Evolutionary conservation across 2,113 vertebrate genomes (phyloP).

Genomic region (Melanerpes formicivorus): DNA sequence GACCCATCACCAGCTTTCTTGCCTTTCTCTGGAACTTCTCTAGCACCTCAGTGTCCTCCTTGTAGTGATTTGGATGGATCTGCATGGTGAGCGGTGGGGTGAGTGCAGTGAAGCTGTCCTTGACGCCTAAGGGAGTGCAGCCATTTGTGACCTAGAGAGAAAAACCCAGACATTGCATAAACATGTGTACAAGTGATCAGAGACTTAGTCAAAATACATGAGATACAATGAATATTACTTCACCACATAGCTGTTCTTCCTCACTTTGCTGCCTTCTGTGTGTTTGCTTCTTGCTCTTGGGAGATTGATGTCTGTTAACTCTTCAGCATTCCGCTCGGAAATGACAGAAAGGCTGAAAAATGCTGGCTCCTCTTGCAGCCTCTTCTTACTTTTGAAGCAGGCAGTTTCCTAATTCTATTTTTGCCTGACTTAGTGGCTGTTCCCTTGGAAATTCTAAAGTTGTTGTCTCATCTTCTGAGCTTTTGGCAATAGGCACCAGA

Average conservation of each 20-base stretch:
- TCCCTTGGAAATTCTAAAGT: slow-evolving; percentile 57
- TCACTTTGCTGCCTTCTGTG: background rate
- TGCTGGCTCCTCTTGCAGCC: background rate
- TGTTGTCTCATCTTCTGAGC: slow-evolving; percentile 50
- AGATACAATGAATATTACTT: background rate
- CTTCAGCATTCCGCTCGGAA: background rate
- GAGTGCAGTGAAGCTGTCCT: background rate
- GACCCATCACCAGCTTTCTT: too few relatives aligned
- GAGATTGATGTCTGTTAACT: slow-evolving; percentile 19
- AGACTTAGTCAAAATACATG: background rate
- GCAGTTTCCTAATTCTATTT: slow-evolving; percentile 52
- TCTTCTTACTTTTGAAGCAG: slow-evolving; percentile 19
- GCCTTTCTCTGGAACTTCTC: too few relatives aligned
- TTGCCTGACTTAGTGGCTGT: slow-evolving; percentile 36
- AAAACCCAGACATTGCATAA: background rate
- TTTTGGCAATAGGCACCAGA: slow-evolving; percentile 42
- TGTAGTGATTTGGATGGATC: background rate
- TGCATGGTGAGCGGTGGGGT: background rate
- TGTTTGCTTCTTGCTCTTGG: background rate
- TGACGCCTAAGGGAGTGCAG: background rate
- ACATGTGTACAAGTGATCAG: background rate
- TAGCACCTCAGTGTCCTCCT: too few relatives aligned
- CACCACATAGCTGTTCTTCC: background rate
- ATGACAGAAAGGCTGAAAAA: slow-evolving; percentile 31
- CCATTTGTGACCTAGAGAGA: background rate